Base-by-base conservation (phyloP, 2,113 vertebrate species). In the Proterorhinus semilunaris region DNA sequence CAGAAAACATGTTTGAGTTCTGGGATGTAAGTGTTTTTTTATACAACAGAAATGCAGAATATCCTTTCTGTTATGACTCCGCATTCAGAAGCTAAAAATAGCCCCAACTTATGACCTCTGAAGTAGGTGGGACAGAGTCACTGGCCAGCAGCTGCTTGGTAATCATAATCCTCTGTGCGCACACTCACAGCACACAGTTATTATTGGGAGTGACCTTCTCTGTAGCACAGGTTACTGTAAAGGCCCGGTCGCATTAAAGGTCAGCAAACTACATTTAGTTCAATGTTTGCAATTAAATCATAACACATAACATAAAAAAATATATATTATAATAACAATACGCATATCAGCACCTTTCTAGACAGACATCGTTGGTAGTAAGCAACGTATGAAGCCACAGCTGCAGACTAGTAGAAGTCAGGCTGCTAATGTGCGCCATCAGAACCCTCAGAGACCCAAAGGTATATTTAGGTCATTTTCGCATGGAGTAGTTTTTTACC, bases 1-100 rank as follows among this genome's bases (percentile, higher is more conserved):
- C 95, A 1, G 91, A 94, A 74, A 99, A 99, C 86, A 99, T 99
- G 98, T 99, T 99, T 76, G 98, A 96, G 81, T 99, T 99, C 88
- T 99, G 98, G 98, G 97, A 99, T 79, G 98, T 99, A 92, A 99
- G 93, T 93, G 65, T 44, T 69, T 50, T 69, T 66, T 61, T 10
- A 17, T 68, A 68, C 62, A 74, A 61, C 57, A n/a, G 10, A 62
- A 55, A 63, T 78, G 48, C 68, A 59, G 67, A 47, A 42, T 57
- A 51, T 71, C 62, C 21, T 10, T 44, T 36, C 52, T 36, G 67
- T 69, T 69, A 68, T 72, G 12, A 11, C 64, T 68, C 61, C 5
- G 27, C 53, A 72, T 75, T 80, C 77, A 65, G 67, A n/a, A 8
- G 77, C 79, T 94, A 92, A 90, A 90, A 90, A 92, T 93, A 92